Percentiles rank a stretch among this genome's conserved stretches.
These are phyloP conservation scores for Bugula neritina DNA, from an alignment of 2,888 invertebrate genomes.

Conservation along the genomic window DNA sequence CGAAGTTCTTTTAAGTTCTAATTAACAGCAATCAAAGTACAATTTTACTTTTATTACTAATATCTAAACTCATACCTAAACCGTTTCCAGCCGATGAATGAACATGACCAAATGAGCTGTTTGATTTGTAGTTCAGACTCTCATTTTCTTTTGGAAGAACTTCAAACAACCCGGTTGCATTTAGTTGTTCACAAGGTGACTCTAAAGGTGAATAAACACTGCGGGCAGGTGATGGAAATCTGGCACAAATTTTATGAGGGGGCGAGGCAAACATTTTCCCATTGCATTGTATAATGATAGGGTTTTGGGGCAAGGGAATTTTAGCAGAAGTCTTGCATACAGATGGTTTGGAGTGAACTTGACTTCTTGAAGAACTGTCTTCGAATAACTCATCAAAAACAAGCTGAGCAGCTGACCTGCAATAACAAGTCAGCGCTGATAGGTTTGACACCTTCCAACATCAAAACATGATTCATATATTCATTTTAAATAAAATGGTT, in stretches of 20 bases:
- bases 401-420: conserved; percentile 10
- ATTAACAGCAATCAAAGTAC: too few relatives aligned
- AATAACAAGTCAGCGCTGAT: not conserved
- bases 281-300: conserved; percentile 3
- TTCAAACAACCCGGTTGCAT: conserved; percentile 14
- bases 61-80: too few relatives aligned
- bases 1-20: too few relatives aligned
- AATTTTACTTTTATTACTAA: too few relatives aligned
- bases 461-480: too few relatives aligned
- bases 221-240: not conserved
- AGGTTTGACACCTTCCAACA: too few relatives aligned
- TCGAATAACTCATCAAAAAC: not conserved
- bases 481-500: too few relatives aligned
- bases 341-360: too few relatives aligned
- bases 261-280: conserved; percentile 17
- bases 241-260: not conserved
- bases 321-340: not conserved
- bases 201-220: not conserved
- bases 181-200: not conserved
- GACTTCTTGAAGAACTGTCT: too few relatives aligned
- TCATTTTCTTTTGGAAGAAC: not conserved
- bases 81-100: too few relatives aligned
- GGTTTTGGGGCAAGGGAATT: not conserved
- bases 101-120: too few relatives aligned
- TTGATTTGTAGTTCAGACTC: too few relatives aligned